These are phyloP conservation scores for Pluvialis apricaria DNA, from an alignment of 2,113 vertebrate genomes.

Conservation along the genomic window DNA sequence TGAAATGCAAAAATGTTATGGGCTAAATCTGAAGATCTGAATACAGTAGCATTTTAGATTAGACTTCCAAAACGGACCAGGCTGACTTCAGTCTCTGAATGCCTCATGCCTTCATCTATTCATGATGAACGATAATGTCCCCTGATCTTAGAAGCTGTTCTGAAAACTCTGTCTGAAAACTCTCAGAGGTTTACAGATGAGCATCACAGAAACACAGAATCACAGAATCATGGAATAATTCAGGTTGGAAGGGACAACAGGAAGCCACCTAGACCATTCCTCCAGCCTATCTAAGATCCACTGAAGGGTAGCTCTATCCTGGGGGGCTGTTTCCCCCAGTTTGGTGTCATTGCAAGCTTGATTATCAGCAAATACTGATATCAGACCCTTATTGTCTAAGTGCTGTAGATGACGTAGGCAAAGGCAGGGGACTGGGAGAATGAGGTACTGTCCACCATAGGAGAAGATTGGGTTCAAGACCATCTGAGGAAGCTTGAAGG, in stretches of 20 bases:
- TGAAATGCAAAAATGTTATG: background rate
- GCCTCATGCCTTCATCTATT: background rate
- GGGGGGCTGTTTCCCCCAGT: no score
- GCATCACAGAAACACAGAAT: background rate
- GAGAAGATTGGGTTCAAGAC: no score
- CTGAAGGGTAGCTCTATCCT: no score
- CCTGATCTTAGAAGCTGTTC: background rate
- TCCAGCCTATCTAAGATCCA: background rate
- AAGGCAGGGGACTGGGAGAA: no score
- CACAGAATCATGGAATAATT: background rate
- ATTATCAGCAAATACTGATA: no score
- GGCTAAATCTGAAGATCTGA: background rate
- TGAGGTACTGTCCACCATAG: no score
- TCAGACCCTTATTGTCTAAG: no score
- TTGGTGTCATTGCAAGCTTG: no score
- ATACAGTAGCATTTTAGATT: background rate
- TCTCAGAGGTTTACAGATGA: background rate
- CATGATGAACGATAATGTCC: background rate
- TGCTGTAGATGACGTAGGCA: no score
- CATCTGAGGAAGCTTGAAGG: no score
- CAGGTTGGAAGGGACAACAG: background rate
- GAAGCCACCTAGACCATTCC: background rate
- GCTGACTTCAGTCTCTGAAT: background rate
- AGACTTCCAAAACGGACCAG: background rate
- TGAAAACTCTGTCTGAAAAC: background rate